phyloP scores from a whole-genome alignment of 2,888 invertebrate genomes.

The Drosophila infuscata region DNA sequence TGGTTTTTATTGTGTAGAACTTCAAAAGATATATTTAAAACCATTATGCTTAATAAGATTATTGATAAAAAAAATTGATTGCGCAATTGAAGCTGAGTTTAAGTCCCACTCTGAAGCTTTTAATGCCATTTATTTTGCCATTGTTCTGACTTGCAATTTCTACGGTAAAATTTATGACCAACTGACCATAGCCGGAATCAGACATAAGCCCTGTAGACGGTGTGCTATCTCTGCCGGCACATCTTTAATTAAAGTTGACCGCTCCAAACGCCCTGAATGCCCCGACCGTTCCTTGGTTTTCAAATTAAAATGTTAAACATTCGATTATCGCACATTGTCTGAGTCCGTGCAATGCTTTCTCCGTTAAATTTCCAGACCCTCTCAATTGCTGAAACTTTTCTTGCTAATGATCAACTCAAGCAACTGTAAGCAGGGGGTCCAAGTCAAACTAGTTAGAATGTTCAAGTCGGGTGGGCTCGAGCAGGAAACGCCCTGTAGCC shows the following conservation, averaged over 20 bases:
- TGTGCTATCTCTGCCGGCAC: conserved; percentile 46
- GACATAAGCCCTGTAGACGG: conserved; percentile 27
- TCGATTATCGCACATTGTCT: conserved; percentile 73
- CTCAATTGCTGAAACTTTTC: conserved; percentile 37
- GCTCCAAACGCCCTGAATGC: conserved; percentile 1
- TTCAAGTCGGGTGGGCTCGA: not conserved
- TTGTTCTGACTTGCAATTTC: conserved; percentile 28
- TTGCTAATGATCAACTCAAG: conserved; percentile 75
- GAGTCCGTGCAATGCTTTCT: conserved; percentile 23
- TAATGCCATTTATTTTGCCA: conserved; percentile 31
- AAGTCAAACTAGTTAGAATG: conserved; percentile 30
- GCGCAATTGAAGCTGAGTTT: not conserved
- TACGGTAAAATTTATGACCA: conserved; percentile 60
- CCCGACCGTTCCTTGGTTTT: conserved; percentile 31
- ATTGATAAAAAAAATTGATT: conserved; percentile 9
- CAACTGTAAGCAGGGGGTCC: conserved; percentile 48
- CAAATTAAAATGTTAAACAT: conserved; percentile 76
- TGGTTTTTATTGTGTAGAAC: not conserved
- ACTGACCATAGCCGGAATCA: conserved; percentile 26
- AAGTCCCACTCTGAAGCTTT: conserved; percentile 2
- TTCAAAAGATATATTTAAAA: not conserved
- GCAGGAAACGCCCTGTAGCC: conserved; percentile 10
- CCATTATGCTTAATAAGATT: conserved; percentile 1
- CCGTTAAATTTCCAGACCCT: conserved; percentile 17
- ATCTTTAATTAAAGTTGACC: conserved; percentile 73